phyloP scores from a whole-genome alignment of 2,113 vertebrate genomes.

The Nycticryphes semicollaris region DNA sequence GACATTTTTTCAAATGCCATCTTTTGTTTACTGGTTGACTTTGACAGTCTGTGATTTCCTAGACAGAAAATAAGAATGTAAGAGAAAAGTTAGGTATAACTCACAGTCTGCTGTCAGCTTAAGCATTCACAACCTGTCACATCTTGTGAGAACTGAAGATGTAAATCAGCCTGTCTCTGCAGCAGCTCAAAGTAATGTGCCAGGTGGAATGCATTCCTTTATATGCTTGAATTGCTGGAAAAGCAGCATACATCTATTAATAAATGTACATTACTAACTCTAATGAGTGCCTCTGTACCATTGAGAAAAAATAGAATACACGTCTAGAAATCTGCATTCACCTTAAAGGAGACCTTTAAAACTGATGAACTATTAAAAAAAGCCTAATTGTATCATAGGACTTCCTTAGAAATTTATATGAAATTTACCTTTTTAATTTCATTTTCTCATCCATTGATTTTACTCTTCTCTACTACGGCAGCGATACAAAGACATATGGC shows the following conservation, averaged over 20 bases:
- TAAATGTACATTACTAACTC: background rate
- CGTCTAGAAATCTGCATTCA: background rate
- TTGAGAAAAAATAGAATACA: background rate
- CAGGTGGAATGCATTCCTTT: background rate
- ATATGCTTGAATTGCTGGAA: background rate
- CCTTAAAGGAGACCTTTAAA: background rate
- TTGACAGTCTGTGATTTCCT: background rate
- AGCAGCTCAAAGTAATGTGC: background rate
- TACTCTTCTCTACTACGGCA: background rate
- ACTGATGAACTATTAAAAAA: background rate
- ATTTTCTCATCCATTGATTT: background rate
- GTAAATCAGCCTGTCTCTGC: background rate
- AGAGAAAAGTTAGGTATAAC: conserved; percentile 13
- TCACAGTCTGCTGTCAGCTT: conserved; percentile 37
- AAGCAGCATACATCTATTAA: background rate
- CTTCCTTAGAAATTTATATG: background rate
- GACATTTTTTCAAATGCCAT: background rate
- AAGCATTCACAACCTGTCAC: conserved; percentile 38
- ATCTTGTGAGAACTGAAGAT: background rate
- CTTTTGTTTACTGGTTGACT: conserved; percentile 5
- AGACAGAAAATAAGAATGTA: background rate
- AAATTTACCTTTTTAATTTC: background rate
- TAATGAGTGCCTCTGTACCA: background rate
- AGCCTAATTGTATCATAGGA: background rate
- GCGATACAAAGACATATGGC: background rate